Conservation (phyloP, 1,140 invertebrate species). For the Spodoptera litura region DNA sequence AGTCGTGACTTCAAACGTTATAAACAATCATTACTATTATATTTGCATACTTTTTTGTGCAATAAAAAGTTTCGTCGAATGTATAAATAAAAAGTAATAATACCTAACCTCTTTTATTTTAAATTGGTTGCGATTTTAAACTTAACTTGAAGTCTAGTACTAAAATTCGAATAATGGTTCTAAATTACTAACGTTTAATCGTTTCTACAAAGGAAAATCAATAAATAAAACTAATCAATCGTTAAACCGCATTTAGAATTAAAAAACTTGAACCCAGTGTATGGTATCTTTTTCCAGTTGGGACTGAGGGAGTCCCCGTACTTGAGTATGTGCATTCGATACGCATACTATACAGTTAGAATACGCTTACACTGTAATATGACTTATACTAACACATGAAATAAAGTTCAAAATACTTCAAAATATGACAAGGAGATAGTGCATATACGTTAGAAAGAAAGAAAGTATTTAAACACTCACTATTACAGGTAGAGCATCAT, state of each 20-base stretch:
- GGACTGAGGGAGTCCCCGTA: slow-evolving; percentile 28
- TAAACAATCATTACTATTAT: no score
- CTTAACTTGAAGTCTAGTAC: no score
- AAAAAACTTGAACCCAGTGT: slow-evolving; percentile 1
- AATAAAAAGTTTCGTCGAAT: no score
- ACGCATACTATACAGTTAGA: slow-evolving; percentile 10
- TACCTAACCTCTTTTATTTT: no score
- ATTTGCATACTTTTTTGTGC: no score
- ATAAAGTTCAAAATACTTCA: background rate
- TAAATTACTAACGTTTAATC: background rate
- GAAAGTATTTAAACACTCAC: slow-evolving; percentile 33
- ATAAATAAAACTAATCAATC: slow-evolving; percentile 2
- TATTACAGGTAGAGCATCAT: slow-evolving; percentile 35
- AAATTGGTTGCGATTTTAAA: no score
- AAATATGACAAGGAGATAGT: background rate
- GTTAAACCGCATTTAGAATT: slow-evolving; percentile 2
- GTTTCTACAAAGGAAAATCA: slow-evolving; percentile 2
- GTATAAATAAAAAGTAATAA: no score
- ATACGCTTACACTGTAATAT: background rate
- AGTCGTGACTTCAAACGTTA: no score
- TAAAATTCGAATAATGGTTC: no score
- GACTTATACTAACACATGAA: background rate
- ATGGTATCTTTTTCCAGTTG: background rate
- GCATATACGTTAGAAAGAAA: slow-evolving; percentile 17
- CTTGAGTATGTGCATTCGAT: background rate